These are phyloP conservation scores for Sinosuthora webbiana DNA, from an alignment of 2,113 vertebrate species.

Conservation along the genomic window DNA sequence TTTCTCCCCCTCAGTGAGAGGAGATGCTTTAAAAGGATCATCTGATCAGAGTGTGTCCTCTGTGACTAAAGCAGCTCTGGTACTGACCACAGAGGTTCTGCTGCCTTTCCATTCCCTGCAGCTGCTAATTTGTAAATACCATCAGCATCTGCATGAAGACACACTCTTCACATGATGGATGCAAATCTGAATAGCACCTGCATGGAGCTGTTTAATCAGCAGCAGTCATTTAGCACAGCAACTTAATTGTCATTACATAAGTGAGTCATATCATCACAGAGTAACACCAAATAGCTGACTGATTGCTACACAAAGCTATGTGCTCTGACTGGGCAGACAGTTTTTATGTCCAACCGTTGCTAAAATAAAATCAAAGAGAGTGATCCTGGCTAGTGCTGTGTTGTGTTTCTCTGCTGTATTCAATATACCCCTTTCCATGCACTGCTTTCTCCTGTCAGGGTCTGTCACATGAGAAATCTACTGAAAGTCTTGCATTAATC, in stretches of 20 bases:
- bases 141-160: background rate
- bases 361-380: background rate
- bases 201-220: slow-evolving; percentile 54
- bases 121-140: background rate
- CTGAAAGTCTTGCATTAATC: background rate
- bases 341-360: background rate
- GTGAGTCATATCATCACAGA: slow-evolving; percentile 25
- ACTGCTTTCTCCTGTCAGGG: background rate
- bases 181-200: slow-evolving; percentile 58
- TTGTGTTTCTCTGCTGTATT: background rate
- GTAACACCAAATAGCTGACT: slow-evolving; percentile 2
- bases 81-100: background rate
- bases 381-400: background rate
- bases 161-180: background rate
- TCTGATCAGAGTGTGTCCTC: background rate
- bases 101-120: background rate
- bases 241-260: slow-evolving; percentile 40
- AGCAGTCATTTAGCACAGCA: slow-evolving; percentile 17
- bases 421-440: background rate
- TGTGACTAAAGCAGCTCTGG: background rate
- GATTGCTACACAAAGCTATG: background rate
- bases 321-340: background rate
- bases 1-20: background rate
- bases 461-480: background rate
- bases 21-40: background rate